Evolutionary conservation across 2,113 vertebrate species (phyloP), one percentile per base, ranked within the genome.

Genomic region (Osmerus mordax): DNA sequence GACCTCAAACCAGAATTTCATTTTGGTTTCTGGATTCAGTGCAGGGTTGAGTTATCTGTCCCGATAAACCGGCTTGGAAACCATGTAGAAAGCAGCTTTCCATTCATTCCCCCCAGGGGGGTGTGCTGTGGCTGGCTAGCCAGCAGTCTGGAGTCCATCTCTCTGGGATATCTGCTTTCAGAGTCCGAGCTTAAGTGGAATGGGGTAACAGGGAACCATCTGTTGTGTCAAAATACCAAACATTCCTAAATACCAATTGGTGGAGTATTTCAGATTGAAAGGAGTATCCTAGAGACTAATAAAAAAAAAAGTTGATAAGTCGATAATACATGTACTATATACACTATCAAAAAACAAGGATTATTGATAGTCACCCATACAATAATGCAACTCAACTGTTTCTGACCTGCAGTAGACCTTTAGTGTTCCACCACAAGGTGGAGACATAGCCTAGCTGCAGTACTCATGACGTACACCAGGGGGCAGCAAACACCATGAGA

Each of bases 71-170:
- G 73, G 54, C 67, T 41, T 72, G 79, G 77, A 77, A 77, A 75
- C 60, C 41, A 7, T 64, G 28, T 68, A 55, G 71, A 84, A 78
- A 63, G 51, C 60, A 14, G 53, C 72, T 75, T 72, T 65, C 75
- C 67, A 70, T 68, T 79, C 70, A 78, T 78, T 75, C 80, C 64
- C 63, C 77, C 72, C 79, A 65, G 18, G 83, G 73, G 80, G 61
- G 71, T 60, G 62, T 69, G 72, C 69, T 61, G 75, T 66, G 68
- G 52, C 75, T 67, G 72, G 70, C 65, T 62, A 76, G 69, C 65
- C 74, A 65, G 76, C 82, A 81, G 79, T 70, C 79, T 84, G 82
- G 82, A 67, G 63, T 21, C 74, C 70, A 67, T 70, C 69, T 78
- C 61, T 69, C 58, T 69, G 60, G 55, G 47, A 71, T 80, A 79